These are phyloP conservation scores for Steinernema feltiae DNA, from an alignment of 1,140 invertebrate species.

Conservation along the genomic window DNA sequence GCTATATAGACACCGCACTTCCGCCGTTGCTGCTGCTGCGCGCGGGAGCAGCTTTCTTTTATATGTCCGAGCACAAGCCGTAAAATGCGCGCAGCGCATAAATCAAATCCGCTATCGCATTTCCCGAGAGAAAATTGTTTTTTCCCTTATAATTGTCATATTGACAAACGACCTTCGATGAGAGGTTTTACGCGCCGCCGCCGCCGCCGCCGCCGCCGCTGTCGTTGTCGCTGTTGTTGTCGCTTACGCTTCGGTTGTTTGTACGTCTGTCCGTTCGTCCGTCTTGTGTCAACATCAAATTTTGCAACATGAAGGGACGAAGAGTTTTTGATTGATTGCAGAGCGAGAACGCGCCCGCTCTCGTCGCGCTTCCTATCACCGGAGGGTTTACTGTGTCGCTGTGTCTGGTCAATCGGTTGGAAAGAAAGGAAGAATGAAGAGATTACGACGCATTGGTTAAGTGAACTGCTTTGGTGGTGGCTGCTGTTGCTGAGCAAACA, in stretches of 20 bases:
- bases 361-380: no score
- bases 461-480: no score
- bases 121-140: not conserved
- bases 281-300: not conserved
- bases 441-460: no score
- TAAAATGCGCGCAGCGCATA: not conserved
- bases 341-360: no score
- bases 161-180: not conserved
- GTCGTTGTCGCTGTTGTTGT: not conserved
- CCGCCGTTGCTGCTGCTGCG: no score
- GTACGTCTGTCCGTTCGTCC: no score
- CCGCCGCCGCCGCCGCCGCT: not conserved
- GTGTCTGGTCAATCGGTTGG: no score
- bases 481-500: not conserved
- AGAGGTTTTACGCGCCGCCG: not conserved
- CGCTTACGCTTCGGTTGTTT: not conserved
- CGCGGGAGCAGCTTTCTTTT: no score
- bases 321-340: not conserved
- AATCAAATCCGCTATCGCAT: not conserved
- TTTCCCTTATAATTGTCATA: not conserved
- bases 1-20: no score
- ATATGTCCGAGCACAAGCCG: not conserved
- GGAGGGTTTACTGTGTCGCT: no score
- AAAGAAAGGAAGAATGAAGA: no score
- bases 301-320: not conserved